Base-by-base conservation (phyloP, 2,888 invertebrate species). In the Drosophila prolongata region DNA sequence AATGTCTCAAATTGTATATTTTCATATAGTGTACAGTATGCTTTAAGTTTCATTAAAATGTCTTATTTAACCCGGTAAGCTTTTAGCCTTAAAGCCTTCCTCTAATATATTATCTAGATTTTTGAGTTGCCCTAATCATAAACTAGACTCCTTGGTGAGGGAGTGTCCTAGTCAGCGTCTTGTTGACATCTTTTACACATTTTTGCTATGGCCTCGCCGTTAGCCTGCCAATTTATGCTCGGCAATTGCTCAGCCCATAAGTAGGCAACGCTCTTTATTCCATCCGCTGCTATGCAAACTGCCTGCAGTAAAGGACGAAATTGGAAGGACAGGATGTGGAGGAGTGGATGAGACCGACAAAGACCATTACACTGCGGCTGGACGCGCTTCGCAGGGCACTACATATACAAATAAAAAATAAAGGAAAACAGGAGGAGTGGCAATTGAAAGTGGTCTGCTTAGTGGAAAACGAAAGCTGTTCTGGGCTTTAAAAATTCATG, bases 211-310 rank as follows among this genome's bases (percentile, higher is more conserved):
- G 40, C 13, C 40, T 24, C 35, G 27, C 43, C 42, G 53, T 58
- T 61, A 67, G 68, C 54, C 57, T 46, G 50, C 69, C 80, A 77
- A 71, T 81, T 75, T 77, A 69, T 68, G 79, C 59, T 56, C 60
- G 60, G 67, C 79, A 66, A 70, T 72, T 69, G 73, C 74, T 69
- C 71, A 66, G 80, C 72, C 50, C 44, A 44, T 64, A 80, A 87
- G 76, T 67, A 86, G 71, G 74, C 87, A 77, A 71, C 37, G 69
- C 6, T 65, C 66, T 78, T 68, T 70, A 35, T 37, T 54, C 47
- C 46, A 54, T 61, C 54, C 50, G 46, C 46, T 53, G 62, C 60
- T 57, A 46, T 54, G 50, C 74, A 74, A 72, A 67, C 74, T 62
- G 56, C 50, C 52, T 46, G 55, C 42, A 49, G 37, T 37, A 35